These are phyloP conservation scores for Thyatira batis DNA, from an alignment of 2,888 invertebrate genomes.

Conservation along the genomic window DNA sequence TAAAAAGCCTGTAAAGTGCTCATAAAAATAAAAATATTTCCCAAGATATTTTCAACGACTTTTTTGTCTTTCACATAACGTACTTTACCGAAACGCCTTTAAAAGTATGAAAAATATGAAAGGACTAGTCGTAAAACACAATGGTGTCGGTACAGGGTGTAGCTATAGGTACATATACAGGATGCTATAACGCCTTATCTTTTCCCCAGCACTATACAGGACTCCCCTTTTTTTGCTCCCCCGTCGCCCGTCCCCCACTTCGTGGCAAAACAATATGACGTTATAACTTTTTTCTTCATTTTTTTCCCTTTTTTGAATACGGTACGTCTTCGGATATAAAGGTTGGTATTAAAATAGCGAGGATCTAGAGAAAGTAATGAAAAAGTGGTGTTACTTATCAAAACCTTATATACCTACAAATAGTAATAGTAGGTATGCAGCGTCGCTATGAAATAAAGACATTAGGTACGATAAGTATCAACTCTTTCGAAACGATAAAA, in stretches of 20 bases:
- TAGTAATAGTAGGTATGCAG: background rate
- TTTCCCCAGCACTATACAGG: slow-evolving; percentile 70
- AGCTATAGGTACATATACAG: slow-evolving; percentile 55
- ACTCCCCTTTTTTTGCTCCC: slow-evolving; percentile 43
- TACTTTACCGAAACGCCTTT: slow-evolving; percentile 55
- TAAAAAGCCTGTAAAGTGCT: too few species aligned
- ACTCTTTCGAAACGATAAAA: slow-evolving; percentile 43
- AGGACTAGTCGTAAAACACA: slow-evolving; percentile 64
- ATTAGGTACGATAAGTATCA: slow-evolving; percentile 18
- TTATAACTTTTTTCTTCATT: slow-evolving; percentile 80
- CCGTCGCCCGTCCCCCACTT: slow-evolving; percentile 52
- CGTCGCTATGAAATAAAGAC: slow-evolving; percentile 12
- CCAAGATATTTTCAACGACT: background rate
- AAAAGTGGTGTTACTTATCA: too few species aligned
- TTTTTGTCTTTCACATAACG: slow-evolving; percentile 6
- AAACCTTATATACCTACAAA: too few species aligned
- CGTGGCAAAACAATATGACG: slow-evolving; percentile 82
- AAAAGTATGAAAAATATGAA: slow-evolving; percentile 62
- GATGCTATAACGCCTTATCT: slow-evolving; percentile 72
- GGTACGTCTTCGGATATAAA: slow-evolving; percentile 59
- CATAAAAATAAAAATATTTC: background rate
- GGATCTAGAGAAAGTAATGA: too few species aligned
- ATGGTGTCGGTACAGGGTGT: slow-evolving; percentile 49
- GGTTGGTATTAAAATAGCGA: slow-evolving; percentile 23
- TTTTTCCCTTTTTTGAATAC: slow-evolving; percentile 79